Base-by-base conservation (phyloP, 2,888 invertebrate genomes). In the Ormyrus labotus region DNA sequence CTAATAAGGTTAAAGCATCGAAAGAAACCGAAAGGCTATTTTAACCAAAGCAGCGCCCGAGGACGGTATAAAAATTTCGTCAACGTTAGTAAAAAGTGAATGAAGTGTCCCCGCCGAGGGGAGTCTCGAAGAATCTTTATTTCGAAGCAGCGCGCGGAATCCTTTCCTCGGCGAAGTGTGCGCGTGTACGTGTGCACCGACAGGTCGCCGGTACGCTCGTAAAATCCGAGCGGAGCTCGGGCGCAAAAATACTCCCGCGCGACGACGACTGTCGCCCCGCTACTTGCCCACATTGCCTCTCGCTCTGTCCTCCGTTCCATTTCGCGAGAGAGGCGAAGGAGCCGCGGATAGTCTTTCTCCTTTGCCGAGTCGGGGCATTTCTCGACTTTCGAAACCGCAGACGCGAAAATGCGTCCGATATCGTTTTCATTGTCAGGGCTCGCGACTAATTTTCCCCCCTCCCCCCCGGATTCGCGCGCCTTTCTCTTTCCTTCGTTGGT, bases 161-260 rank as follows among this genome's bases (percentile, higher is more conserved):
- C 19, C 19, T 19, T 19, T 19, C 19, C 19, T 19, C 19, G 19
- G 19, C 19, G 19, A 19, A 19, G 19, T 19, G 19, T 19, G 19
- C 2, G 19, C 1, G 19, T 19, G 1, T 19, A 19, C 19, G 19
- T 19, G 19, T 19, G 19, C 19, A 19, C 19, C 19, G 19, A 19
- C 19, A 19, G 19, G 19, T 19, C 19, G 19, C 19, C 19, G 19
- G 51, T 47, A 45, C 67, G 61, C 58, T 76, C 68, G 68, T 76
- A 76, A 76, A 76, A 76, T 61, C 55, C 19, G 51, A 67, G 67
- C 75, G 47, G 19, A 19, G 19, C 19, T 19, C 61, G 69, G 53
- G 77, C 64, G 69, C 70, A 50, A 70, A 70, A 77, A 70, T 77
- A 70, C 68, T 76, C 45, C 55, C 61, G 47, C 60, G 19, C 19